These are phyloP conservation scores for Pseudotriccus pelzelni DNA, from an alignment of 2,797 vertebrate genomes.

Conservation along the genomic window DNA sequence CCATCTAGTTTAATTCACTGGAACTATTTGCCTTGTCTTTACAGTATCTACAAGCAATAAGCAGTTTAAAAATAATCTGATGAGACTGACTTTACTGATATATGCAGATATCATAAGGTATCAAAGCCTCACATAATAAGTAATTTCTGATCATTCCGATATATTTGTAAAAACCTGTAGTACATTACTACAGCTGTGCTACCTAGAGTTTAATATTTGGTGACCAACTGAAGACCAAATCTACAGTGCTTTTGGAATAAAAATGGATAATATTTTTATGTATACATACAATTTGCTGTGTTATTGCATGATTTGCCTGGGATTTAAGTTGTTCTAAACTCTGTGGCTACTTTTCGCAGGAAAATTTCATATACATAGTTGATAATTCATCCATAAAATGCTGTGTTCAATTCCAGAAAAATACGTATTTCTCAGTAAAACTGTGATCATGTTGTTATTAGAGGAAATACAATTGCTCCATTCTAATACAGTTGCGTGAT, in stretches of 20 bases:
- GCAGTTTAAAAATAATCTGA: background rate
- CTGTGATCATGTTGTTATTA: background rate
- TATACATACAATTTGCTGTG: background rate
- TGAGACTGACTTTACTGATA: background rate
- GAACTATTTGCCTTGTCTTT: conserved; percentile 6
- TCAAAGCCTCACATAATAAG: background rate
- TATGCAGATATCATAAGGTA: background rate
- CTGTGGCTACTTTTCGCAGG: background rate
- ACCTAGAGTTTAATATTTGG: background rate
- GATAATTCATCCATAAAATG: background rate
- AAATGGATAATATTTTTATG: background rate
- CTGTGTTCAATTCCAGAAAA: background rate
- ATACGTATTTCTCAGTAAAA: background rate
- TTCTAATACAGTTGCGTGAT: background rate
- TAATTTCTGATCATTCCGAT: background rate
- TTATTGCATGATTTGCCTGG: background rate
- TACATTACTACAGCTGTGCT: background rate
- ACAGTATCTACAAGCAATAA: background rate
- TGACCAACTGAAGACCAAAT: background rate
- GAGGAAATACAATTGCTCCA: background rate
- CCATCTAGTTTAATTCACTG: conserved; percentile 21
- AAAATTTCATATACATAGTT: background rate
- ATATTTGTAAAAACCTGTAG: background rate
- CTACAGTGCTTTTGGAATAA: background rate
- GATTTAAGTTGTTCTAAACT: background rate